A percentile compares a stretch with the other conserved stretches of the same genome.
phyloP scores from a whole-genome alignment of 2,113 vertebrate species.

The Trogon surrucura region DNA sequence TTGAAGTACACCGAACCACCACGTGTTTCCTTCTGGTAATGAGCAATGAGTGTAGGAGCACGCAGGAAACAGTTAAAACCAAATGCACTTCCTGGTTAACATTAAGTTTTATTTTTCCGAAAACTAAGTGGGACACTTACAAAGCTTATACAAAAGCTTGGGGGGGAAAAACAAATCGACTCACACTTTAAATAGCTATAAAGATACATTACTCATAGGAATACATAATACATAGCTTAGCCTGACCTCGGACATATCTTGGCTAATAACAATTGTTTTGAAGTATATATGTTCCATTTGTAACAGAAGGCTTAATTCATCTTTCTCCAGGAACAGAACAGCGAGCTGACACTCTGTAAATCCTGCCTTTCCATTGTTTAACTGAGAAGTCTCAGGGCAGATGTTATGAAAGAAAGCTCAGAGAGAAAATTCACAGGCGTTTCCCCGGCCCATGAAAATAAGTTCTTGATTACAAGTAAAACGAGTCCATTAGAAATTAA shows the following conservation, averaged over 20 bases:
- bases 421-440: conserved; percentile 28
- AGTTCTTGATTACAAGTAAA: not conserved
- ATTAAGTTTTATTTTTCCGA: not conserved
- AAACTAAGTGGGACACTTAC: not conserved
- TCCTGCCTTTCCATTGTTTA: conserved; percentile 34
- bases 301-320: conserved; percentile 29
- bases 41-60: fast-evolving
- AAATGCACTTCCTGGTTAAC: not conserved
- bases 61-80: not conserved
- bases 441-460: conserved; percentile 17
- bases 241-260: conserved; percentile 13
- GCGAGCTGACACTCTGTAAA: conserved; percentile 42
- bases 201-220: conserved; percentile 14
- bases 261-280: conserved; percentile 49
- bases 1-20: not conserved
- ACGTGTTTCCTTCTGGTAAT: not conserved
- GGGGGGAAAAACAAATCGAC: not conserved
- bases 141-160: not conserved
- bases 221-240: not conserved
- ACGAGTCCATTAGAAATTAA: conserved; percentile 9
- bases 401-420: not conserved
- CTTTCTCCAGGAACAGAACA: not conserved
- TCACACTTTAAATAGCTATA: conserved; percentile 22
- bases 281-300: conserved; percentile 27
- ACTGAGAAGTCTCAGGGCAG: not conserved